phyloP scores from a whole-genome alignment of 2,888 invertebrate species.

The Clunio marinus region DNA sequence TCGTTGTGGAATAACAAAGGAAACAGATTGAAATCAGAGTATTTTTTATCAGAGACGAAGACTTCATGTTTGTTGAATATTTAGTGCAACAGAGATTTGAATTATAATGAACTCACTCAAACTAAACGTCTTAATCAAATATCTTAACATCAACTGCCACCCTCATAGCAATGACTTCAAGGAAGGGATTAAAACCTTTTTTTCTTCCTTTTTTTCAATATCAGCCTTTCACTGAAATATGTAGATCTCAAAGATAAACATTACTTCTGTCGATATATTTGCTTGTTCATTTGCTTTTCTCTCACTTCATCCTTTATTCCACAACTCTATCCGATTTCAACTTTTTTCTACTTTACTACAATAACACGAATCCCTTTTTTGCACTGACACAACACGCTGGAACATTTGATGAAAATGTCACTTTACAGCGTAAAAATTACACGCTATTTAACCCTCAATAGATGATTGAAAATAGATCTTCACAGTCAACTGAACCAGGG shows the following conservation, averaged over 20 bases:
- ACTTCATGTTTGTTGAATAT: background rate
- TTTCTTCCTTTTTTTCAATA: background rate
- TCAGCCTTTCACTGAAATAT: no score
- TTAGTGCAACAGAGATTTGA: background rate
- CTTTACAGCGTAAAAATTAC: conserved; percentile 36
- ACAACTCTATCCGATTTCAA: conserved; percentile 21
- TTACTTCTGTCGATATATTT: background rate
- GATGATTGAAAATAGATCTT: conserved; percentile 38
- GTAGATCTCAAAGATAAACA: background rate
- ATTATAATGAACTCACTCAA: background rate
- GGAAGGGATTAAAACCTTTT: background rate
- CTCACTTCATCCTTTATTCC: background rate
- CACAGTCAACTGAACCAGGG: background rate
- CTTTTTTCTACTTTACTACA: conserved; percentile 27
- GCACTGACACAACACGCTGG: background rate
- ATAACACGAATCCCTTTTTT: conserved; percentile 8
- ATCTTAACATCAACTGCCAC: background rate
- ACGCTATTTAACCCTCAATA: conserved; percentile 39
- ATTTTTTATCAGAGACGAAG: background rate
- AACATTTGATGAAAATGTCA: conserved; percentile 21
- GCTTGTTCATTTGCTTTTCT: background rate
- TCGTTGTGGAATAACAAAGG: background rate
- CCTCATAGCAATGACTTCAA: no score
- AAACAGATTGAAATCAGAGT: background rate
- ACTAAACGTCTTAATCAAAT: background rate